Evolutionary conservation across 1,140 invertebrate genomes (phyloP), one percentile per base, ranked within the genome.

Genomic region (Drosophila neocordata): DNA sequence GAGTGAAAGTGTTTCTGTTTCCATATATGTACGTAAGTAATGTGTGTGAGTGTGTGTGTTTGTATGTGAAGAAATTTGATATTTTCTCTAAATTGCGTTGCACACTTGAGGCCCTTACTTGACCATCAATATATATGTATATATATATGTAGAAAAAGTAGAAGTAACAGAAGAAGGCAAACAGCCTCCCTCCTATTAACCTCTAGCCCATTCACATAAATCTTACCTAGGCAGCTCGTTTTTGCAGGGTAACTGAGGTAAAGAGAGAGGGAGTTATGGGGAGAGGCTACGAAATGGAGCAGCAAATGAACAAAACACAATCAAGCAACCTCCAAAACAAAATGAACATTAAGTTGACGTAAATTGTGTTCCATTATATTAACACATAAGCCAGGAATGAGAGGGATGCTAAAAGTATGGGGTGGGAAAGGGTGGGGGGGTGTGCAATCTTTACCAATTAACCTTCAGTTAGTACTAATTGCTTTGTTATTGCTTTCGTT

Each of bases 311-410:
- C 64, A 67, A 55, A 57, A 15, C n/a, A 13, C n/a, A 34, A 15
- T 15, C 44, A 24, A 61, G n/a, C 9, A 61, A 69, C 68, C 58
- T 48, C 11, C 55, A 70, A 51, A 38, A 63, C 59, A 67, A 74
- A 88, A 81, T 85, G 76, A 79, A 79, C 82, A 84, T 88, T 90
- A 90, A 90, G 88, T 90, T 90, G 88, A 90, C 88, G 88, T 90
- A 90, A 90, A 90, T 90, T 88, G 89, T 77, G 72, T 74, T 83
- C 88, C 88, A 90, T 90, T 90, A 90, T 80, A 90, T 90, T 90
- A 90, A 88, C 80, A 84, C 74, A 41, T 65, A 48, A 65, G 37
- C 22, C 34, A 34, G 53, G 53, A 27, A 31, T 27, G 34, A 27
- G 57, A 56, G 56, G 61, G 31, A 8, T 31, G 41, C n/a, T 11